Conservation (phyloP, 2,113 vertebrate genomes). For the Petroica traversi region DNA sequence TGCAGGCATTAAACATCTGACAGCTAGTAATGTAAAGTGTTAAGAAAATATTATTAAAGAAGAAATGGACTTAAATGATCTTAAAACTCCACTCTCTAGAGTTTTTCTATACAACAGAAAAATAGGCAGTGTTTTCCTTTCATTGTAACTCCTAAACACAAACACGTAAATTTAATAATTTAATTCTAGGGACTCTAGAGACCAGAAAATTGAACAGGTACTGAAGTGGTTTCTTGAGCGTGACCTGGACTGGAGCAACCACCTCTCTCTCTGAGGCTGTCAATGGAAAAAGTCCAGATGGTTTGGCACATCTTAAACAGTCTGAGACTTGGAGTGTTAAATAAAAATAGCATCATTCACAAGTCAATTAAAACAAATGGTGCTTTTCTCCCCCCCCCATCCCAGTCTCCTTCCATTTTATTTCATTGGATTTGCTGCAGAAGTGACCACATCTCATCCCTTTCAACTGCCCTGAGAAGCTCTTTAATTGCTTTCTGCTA, state of each 20-base stretch:
- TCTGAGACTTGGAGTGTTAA: not conserved
- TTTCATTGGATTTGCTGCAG: not conserved
- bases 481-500: slow-evolving; percentile 12
- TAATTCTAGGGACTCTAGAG: not conserved
- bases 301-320: not conserved
- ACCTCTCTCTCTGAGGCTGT: not conserved
- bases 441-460: not conserved
- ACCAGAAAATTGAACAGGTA: not conserved
- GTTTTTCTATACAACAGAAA: not conserved
- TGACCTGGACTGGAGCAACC: not conserved
- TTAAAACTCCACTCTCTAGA: not conserved
- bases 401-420: not conserved
- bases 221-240: not conserved
- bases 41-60: not conserved
- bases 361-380: not conserved
- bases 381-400: not conserved
- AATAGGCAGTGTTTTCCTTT: not conserved
- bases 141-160: not conserved
- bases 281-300: not conserved
- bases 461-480: not conserved
- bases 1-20: not conserved
- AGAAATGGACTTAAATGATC: not conserved
- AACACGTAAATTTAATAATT: not conserved
- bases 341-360: not conserved
- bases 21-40: not conserved